phyloP scores from a whole-genome alignment of 2,888 invertebrate genomes.

The Alloplasta piceator region DNA sequence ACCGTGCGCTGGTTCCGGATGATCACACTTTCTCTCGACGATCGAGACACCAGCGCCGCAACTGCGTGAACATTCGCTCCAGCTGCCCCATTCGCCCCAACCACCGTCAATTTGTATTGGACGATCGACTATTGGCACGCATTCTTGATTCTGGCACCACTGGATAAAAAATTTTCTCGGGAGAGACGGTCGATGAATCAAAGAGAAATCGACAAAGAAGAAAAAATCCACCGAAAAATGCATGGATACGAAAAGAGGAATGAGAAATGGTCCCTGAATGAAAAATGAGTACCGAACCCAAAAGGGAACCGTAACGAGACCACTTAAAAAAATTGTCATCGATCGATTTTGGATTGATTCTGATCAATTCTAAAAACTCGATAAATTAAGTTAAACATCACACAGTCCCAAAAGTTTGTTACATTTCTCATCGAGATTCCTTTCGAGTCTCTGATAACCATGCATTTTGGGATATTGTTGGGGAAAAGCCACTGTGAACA shows the following conservation, averaged over 20 bases:
- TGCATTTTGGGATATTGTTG: no score
- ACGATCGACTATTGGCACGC: slow-evolving; percentile 86
- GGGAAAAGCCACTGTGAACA: no score
- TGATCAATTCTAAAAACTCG: no score
- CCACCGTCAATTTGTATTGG: slow-evolving; percentile 87
- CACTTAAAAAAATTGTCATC: no score
- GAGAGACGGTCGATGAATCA: background rate
- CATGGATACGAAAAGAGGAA: background rate
- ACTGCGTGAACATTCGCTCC: slow-evolving; percentile 86
- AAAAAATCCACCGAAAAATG: background rate
- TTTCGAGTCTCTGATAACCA: no score
- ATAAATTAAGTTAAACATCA: no score
- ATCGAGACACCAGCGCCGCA: slow-evolving; percentile 87
- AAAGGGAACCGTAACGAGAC: no score
- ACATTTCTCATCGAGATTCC: no score
- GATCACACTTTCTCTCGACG: slow-evolving; percentile 86
- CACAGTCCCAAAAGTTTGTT: no score
- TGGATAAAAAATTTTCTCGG: slow-evolving; percentile 73
- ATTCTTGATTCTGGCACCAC: slow-evolving; percentile 88
- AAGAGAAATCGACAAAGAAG: background rate
- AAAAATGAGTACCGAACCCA: no score
- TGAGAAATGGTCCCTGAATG: no score
- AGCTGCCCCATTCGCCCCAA: slow-evolving; percentile 87
- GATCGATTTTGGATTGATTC: no score
- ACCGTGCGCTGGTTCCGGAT: slow-evolving; percentile 86